A percentile compares a stretch with the other conserved stretches of the same genome.
These are phyloP conservation scores for Electrona antarctica DNA, from an alignment of 2,113 vertebrate species.

Conservation along the genomic window DNA sequence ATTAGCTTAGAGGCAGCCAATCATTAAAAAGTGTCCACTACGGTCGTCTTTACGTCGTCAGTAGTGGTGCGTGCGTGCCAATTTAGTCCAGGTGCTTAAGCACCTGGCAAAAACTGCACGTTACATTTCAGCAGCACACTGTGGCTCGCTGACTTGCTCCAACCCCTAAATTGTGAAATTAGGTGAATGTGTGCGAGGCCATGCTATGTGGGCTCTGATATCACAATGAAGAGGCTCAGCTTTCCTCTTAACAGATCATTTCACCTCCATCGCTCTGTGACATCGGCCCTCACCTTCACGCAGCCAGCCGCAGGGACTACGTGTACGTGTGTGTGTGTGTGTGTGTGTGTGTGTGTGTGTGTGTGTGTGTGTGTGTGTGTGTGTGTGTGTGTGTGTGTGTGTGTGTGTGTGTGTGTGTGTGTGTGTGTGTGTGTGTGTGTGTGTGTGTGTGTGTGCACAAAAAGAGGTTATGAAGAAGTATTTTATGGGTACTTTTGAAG, in stretches of 20 bases:
- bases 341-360: slow-evolving; percentile 2
- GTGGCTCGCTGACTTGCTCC: background rate
- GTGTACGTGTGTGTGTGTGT: slow-evolving; percentile 9
- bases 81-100: too few species aligned
- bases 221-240: slow-evolving; percentile 26
- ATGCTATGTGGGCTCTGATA: slow-evolving; percentile 13
- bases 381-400: slow-evolving; percentile 6
- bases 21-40: too few species aligned
- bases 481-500: slow-evolving; percentile 27
- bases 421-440: slow-evolving; percentile 2
- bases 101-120: background rate
- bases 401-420: slow-evolving; percentile 19
- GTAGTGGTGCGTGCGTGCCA: too few species aligned
- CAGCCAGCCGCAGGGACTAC: slow-evolving; percentile 38
- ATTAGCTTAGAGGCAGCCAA: too few species aligned
- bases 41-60: too few species aligned
- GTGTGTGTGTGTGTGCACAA: slow-evolving; percentile 23
- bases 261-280: slow-evolving; percentile 68
- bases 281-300: slow-evolving; percentile 58
- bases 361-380: slow-evolving; percentile 9
- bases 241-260: slow-evolving; percentile 57
- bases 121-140: background rate
- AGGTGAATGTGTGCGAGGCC: slow-evolving; percentile 28
- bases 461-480: slow-evolving; percentile 25
- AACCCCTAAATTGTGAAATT: slow-evolving; percentile 28